Evolutionary conservation across 2,888 invertebrate genomes (phyloP).

Genomic region (Pilophorus perplexus): DNA sequence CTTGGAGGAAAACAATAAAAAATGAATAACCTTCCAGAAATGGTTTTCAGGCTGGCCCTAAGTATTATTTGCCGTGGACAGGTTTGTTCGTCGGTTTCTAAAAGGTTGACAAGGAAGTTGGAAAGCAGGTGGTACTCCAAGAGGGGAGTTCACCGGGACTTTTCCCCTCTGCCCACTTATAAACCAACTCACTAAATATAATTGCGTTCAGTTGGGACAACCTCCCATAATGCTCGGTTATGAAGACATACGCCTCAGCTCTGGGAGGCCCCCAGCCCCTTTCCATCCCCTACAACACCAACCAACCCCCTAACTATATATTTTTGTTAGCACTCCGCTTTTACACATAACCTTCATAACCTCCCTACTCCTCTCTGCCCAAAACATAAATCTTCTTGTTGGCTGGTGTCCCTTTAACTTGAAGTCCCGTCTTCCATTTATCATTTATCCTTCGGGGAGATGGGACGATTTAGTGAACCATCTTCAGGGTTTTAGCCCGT

Average conservation of each 20-base stretch:
- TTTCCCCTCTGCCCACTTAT: slow-evolving; percentile 6
- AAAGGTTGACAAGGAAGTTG: background rate
- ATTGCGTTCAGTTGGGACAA: slow-evolving; percentile 35
- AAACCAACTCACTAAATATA: slow-evolving; percentile 31
- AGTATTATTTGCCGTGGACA: too few relatives aligned
- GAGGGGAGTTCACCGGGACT: background rate
- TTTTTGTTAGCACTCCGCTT: slow-evolving; percentile 31
- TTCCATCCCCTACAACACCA: slow-evolving; percentile 11
- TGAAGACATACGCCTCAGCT: slow-evolving; percentile 28
- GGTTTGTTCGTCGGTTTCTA: background rate
- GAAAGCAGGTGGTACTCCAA: background rate
- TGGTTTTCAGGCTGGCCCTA: too few relatives aligned
- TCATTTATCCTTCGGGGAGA: slow-evolving; percentile 28
- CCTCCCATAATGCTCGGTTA: slow-evolving; percentile 28
- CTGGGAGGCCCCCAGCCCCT: background rate
- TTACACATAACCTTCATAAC: slow-evolving; percentile 34
- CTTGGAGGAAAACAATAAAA: too few relatives aligned
- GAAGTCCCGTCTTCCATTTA: slow-evolving; percentile 35
- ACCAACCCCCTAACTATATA: slow-evolving; percentile 31
- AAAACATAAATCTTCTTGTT: slow-evolving; percentile 32
- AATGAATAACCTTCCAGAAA: too few relatives aligned
- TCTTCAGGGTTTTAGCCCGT: slow-evolving; percentile 9
- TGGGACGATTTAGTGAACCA: slow-evolving; percentile 13
- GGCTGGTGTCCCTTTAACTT: slow-evolving; percentile 35
- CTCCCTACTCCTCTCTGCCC: slow-evolving; percentile 22